Evolutionary conservation across 2,888 invertebrate species (phyloP), one percentile per base, ranked within the genome.

Genomic region (Chrysolina americana): DNA sequence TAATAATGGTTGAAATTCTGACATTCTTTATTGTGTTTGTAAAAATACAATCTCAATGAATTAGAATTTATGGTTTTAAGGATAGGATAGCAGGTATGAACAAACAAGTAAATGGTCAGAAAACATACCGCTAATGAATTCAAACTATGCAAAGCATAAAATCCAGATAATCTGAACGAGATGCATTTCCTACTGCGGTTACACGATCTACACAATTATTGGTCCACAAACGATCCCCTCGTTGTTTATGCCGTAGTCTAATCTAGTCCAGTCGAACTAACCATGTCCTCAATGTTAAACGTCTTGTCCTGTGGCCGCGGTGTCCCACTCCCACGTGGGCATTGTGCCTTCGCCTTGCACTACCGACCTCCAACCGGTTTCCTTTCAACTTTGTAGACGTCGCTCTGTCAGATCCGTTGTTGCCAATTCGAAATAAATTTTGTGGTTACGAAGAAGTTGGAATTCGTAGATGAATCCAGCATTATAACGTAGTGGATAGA

Each of bases 361-460:
- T 79, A 81, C 75, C 82, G 81, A 82, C 81, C 80, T 82, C 82
- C 80, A 83, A 84, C 84, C 85, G 84, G 85, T 85, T 85, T 81
- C 78, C 79, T 75, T 77, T 71, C 78, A 76, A 78, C 78, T 75
- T 74, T 69, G 78, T 78, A 78, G 82, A 81, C 82, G 77, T 76
- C 77, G 75, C 73, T 76, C 76, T 77, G 36, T n/a, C 59, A 59
- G n/a, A 19, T 6, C 9, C 59, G 59, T 36, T 28, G 59, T 59
- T 59, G 59, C 59, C 59, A 36, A 23, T n/a, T 36, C 56, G 15
- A 17, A 59, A 47, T 2, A 10, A n/a, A 28, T 1, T 5, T 23
- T 23, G 11, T 21, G 19, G 23, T 13, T 56, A n/a, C 36, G 11
- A 28, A 36, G n/a, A 59, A 23, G 8, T 53, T 53, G 23, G 1